Conservation (phyloP, 2,113 vertebrate genomes). For the Phylloscopus trochilus region DNA sequence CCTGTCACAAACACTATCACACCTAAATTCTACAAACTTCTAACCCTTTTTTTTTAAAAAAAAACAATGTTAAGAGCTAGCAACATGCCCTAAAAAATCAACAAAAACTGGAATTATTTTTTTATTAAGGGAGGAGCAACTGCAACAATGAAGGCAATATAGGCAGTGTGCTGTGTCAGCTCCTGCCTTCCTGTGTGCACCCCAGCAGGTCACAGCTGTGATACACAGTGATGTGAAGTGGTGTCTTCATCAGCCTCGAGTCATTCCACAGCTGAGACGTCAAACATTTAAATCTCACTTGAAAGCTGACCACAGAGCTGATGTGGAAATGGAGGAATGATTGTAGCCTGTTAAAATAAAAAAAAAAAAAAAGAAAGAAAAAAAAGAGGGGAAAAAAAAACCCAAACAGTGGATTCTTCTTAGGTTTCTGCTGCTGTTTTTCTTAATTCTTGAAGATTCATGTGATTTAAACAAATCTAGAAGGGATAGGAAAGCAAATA, state of each 20-base stretch:
- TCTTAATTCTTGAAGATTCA: background rate
- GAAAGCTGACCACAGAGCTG: background rate
- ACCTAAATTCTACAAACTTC: background rate
- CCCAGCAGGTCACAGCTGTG: background rate
- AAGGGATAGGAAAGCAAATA: background rate
- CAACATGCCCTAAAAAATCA: background rate
- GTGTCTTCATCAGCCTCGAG: background rate
- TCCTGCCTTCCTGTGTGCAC: background rate
- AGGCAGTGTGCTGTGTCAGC: background rate
- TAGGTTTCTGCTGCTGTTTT: background rate
- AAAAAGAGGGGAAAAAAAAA: no score
- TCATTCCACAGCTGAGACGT: background rate
- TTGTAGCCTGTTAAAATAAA: background rate
- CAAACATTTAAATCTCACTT: background rate
- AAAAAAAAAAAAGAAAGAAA: no score
- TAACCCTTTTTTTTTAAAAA: background rate
- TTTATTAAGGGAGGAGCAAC: background rate
- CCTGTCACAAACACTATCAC: background rate
- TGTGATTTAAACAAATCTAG: background rate
- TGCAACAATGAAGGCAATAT: accelerated
- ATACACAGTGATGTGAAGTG: background rate
- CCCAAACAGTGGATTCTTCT: background rate
- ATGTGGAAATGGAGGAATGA: background rate
- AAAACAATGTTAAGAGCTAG: background rate
- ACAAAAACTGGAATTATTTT: background rate